Evolutionary conservation across 1,140 invertebrate species (phyloP).

Genomic region (Magallana ariakensis): DNA sequence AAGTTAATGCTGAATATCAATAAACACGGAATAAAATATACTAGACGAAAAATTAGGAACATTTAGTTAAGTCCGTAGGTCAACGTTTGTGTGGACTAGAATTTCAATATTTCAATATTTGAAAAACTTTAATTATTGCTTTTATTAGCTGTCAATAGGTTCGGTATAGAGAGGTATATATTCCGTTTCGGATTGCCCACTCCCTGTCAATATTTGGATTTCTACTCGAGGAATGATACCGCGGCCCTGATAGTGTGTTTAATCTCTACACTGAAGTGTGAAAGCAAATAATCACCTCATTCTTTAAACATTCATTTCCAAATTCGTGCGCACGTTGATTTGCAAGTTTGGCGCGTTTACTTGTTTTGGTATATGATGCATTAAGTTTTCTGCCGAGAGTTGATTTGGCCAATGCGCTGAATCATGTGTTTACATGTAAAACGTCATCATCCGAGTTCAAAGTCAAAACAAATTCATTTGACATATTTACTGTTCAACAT

Average conservation of each 20-base stretch:
- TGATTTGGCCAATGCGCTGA: neutral
- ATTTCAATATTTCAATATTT: too few relatives aligned
- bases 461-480: neutral
- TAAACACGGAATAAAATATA: too few relatives aligned
- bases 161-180: neutral
- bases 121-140: neutral
- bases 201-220: conserved; percentile 12
- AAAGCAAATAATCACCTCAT: conserved; percentile 13
- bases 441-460: neutral
- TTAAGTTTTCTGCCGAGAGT: neutral
- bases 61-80: too few relatives aligned
- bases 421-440: conserved; percentile 16
- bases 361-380: neutral
- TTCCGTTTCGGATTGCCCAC: neutral
- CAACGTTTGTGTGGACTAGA: too few relatives aligned
- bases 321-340: conserved; percentile 19
- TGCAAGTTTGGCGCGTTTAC: neutral
- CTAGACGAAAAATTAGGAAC: too few relatives aligned
- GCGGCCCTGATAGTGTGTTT: neutral
- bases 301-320: conserved; percentile 20
- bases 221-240: conserved; percentile 5
- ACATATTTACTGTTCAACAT: conserved; percentile 16
- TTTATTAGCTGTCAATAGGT: neutral
- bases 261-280: conserved; percentile 14
- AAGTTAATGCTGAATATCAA: too few relatives aligned